Evolutionary conservation across 2,888 invertebrate species (phyloP), one percentile per base, ranked within the genome.

Genomic region (Esperia sulphurella): DNA sequence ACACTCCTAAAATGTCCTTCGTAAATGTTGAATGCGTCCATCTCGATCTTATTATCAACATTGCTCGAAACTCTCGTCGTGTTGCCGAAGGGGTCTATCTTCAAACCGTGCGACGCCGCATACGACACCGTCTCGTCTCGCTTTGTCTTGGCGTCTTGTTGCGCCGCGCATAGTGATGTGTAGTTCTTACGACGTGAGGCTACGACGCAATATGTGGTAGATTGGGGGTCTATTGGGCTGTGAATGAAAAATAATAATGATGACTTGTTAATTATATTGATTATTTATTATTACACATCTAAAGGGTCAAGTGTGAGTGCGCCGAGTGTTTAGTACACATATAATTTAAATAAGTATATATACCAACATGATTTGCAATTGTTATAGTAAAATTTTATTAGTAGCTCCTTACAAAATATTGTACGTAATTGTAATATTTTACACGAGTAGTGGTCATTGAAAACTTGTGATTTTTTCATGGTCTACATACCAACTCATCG

Each of bases 151-250:
- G 79, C 60, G 41, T 87, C 87, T 37, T 69, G 69, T 51, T 84
- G 86, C 0, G 89, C 89, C 0, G 86, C 81, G 49, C 89, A 89
- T 0, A 89, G 73, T 0, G 89, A 86, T 0, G 86, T 86, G 64
- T 87, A 89, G 69, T 85, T 86, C 49, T 71, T 82, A 14, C 68
- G 69, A 31, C 78, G 77, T 0, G 88, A 88, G 1, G 86, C 86
- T 0, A 89, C 85, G 0, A 88, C 83, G 62, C 87, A 89, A 61
- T 89, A 89, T 10, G 71, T 74, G 0, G 88, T 87, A 9, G 75
- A 71, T 71, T 88, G 87, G 0, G 89, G 89, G 50, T 89, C 89
- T 57, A 89, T 83, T 28, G 89, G 88, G 50, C 89, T 89, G 75
- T 14, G 76, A 50, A 12, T 12, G 10, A 31, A 31, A 21, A 21